A percentile compares a stretch with the other conserved stretches of the same genome.
Conservation (phyloP, 2,888 invertebrate genomes). For the Eupithecia tripunctaria region DNA sequence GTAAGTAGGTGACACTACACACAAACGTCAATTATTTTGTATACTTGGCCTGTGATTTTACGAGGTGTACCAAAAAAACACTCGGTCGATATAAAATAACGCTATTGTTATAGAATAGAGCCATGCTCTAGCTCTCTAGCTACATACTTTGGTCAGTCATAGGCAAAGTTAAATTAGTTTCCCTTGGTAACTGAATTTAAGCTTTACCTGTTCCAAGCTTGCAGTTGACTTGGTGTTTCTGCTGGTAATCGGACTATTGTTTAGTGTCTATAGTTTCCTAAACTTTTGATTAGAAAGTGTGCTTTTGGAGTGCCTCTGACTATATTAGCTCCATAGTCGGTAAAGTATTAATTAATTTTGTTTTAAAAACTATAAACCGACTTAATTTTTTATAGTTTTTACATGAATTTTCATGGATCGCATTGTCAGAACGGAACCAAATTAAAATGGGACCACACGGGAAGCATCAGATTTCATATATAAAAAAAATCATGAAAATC, state of each 20-base stretch:
- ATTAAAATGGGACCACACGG: no score
- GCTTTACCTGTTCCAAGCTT: slow-evolving; percentile 49
- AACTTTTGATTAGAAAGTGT: slow-evolving; percentile 18
- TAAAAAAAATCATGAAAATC: no score
- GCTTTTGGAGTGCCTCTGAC: not conserved
- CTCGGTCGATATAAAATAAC: slow-evolving; percentile 30
- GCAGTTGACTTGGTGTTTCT: slow-evolving; percentile 43
- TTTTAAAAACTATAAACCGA: no score
- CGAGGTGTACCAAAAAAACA: not conserved
- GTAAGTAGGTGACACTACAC: no score
- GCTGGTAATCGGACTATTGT: slow-evolving; percentile 38
- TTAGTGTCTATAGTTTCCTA: slow-evolving; percentile 29
- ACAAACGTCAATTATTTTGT: no score
- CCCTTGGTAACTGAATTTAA: slow-evolving; percentile 62
- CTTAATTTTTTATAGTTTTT: no score
- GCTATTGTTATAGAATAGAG: slow-evolving; percentile 45
- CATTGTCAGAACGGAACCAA: no score
- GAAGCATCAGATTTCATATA: no score
- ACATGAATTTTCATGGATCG: no score
- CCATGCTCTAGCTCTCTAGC: no score
- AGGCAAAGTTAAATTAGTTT: slow-evolving; percentile 66
- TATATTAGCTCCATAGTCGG: not conserved
- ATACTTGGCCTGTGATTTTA: not conserved
- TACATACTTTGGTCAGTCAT: slow-evolving; percentile 52
- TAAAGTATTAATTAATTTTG: no score